Percentiles rank a stretch among this genome's conserved stretches.
Evolutionary conservation across 2,113 vertebrate species (phyloP).

Genomic region (Scortum barcoo): DNA sequence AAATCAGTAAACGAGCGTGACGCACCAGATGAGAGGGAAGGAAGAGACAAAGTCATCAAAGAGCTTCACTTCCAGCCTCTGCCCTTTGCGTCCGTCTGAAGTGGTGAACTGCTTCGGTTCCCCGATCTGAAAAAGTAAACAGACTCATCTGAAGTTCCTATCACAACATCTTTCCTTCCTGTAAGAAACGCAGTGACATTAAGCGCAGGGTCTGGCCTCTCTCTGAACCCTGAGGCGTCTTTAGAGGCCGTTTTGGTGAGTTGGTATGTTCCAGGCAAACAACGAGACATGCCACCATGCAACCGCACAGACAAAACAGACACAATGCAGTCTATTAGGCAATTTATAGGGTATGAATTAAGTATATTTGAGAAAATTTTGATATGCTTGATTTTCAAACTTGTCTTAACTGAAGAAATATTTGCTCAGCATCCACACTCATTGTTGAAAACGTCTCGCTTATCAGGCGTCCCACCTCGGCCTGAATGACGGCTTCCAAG

Average conservation of each 20-base stretch:
- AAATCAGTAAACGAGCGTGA: constrained; percentile 28
- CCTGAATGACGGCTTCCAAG: not conserved
- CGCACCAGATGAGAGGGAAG: constrained; percentile 92
- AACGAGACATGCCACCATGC: not conserved
- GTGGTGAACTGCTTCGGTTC: constrained; percentile 91
- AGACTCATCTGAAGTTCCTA: constrained; percentile 34
- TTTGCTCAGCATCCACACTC: not conserved
- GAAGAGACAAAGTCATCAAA: constrained; percentile 92
- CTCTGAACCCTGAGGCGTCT: constrained; percentile 35
- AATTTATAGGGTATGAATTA: constrained; percentile 14
- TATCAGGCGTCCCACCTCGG: constrained; percentile 6
- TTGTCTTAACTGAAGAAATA: not conserved
- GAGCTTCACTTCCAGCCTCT: constrained; percentile 94
- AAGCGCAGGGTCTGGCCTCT: constrained; percentile 24
- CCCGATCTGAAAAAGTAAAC: constrained; percentile 85
- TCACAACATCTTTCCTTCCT: constrained; percentile 24
- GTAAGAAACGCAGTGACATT: not conserved
- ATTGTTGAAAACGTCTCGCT: constrained; percentile 1
- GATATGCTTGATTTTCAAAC: constrained; percentile 6
- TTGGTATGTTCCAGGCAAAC: constrained; percentile 18
- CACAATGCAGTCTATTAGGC: not conserved
- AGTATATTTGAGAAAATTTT: not conserved
- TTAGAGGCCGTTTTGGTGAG: constrained; percentile 20
- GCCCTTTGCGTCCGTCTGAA: constrained; percentile 92
- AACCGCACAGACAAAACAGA: constrained; percentile 30